phyloP scores from a whole-genome alignment of 2,113 vertebrate genomes.

The Plectropomus leopardus region DNA sequence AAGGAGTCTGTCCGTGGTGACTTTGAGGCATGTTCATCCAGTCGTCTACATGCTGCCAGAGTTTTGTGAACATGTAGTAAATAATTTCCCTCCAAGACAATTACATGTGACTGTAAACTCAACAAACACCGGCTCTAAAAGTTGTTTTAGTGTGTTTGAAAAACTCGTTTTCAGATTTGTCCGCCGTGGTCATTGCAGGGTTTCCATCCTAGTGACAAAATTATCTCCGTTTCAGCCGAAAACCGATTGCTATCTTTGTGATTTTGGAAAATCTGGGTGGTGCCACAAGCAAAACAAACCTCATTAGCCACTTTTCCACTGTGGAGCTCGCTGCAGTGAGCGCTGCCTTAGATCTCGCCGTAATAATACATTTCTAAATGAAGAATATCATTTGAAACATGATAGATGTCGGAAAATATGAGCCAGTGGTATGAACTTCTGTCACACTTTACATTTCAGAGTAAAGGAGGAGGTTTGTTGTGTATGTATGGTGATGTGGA shows the following conservation, averaged over 20 bases:
- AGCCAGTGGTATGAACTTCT: conserved; percentile 25
- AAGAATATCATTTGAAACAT: conserved; percentile 9
- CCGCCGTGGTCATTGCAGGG: neutral
- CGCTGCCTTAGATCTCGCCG: neutral
- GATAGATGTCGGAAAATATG: conserved; percentile 31
- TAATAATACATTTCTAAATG: conserved; percentile 33
- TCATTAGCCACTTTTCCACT: conserved; percentile 34
- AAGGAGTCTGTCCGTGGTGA: neutral
- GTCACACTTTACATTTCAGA: conserved; percentile 20
- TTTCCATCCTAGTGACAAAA: conserved; percentile 12
- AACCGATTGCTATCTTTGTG: conserved; percentile 10
- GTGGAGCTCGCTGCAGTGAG: neutral
- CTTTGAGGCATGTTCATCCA: conserved; percentile 7
- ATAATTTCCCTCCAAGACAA: conserved; percentile 26
- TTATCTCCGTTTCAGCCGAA: neutral
- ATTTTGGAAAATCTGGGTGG: conserved; percentile 29
- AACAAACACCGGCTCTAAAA: conserved; percentile 8
- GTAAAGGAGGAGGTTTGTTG: conserved; percentile 45
- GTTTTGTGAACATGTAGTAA: conserved; percentile 45
- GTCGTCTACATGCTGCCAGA: conserved; percentile 17
- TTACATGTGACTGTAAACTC: conserved; percentile 15
- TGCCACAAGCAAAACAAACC: conserved; percentile 26
- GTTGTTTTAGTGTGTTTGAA: conserved; percentile 20
- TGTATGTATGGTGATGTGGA: conserved; percentile 57
- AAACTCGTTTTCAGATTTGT: neutral